Conservation (phyloP, 2,113 vertebrate genomes). For the Anguilla rostrata region DNA sequence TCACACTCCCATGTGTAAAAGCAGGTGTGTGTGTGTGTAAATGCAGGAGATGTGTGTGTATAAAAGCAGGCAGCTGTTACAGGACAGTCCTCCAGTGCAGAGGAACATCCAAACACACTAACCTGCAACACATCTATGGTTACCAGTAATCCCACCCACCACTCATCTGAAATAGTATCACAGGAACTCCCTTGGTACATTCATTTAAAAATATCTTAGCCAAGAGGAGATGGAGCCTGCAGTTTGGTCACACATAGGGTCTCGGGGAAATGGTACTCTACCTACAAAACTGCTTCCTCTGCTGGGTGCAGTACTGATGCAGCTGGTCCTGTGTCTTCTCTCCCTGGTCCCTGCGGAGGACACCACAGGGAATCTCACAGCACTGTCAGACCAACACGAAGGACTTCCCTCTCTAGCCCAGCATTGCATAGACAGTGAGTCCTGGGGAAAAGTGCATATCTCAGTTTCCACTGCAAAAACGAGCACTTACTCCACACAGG, state of each 20-base stretch:
- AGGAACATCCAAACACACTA: neutral
- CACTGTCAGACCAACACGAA: neutral
- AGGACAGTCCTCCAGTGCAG: neutral
- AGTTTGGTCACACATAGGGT: neutral
- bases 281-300: neutral
- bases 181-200: too few relatives aligned
- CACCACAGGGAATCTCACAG: neutral
- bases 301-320: neutral
- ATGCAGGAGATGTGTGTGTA: neutral
- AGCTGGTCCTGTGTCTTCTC: neutral
- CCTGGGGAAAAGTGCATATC: constrained; percentile 52
- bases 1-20: neutral
- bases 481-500: constrained; percentile 62
- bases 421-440: neutral
- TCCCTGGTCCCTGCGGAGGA: too few relatives aligned
- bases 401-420: neutral
- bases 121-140: too few relatives aligned
- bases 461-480: constrained; percentile 56
- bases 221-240: neutral
- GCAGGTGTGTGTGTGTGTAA: neutral
- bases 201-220: neutral
- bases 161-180: too few relatives aligned
- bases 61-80: neutral
- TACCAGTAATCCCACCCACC: neutral
- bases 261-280: neutral